Evolutionary conservation across 2,113 vertebrate species (phyloP), one percentile per base, ranked within the genome.

Genomic region (Chlorodrepanis virens): DNA sequence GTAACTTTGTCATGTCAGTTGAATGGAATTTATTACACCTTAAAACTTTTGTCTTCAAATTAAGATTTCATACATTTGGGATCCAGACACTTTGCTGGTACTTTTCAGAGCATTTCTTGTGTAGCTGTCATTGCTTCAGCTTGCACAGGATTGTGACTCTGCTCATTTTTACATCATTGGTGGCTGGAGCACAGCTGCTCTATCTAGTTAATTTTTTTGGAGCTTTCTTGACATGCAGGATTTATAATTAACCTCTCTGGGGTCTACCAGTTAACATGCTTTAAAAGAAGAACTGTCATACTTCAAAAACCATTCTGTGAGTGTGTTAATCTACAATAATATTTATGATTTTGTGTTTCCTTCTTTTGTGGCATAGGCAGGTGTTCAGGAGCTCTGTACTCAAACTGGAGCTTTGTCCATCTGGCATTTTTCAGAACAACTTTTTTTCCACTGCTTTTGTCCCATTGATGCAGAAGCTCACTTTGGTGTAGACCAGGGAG

Each of bases 261-360:
- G 52, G 33, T 45, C 57, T 47, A 6, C 29, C 47, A 35, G 29
- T 14, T 47, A n/a, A 21, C 5, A 1, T 47, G 10, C 39, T 67
- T 56, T 33, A 49, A 37, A 91, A 81, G 63, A n/a, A n/a, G 2
- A 67, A 4, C 35, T 47, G 63, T 45, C 15, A 22, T 29, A 20
- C 21, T 37, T 65, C 9, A 22, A 2, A 31, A 15, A 44, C 20
- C 27, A 0, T 53, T 69, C 76, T 67, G 35, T 65, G 44, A 44
- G 19, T 7, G 1, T 1, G 1, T 22, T 78, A 25, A 7, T 54
- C 18, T 68, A 0, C 21, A 60, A 16, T 47, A 63, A 44, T 37
- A 11, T 0, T 2, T 67, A 8, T 35, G 6, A 64, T 59, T 70
- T 39, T 7, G 1, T 53, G 3, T 87, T 92, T 67, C 53, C n/a